Percentiles rank a stretch among this genome's conserved stretches.
Evolutionary conservation across 2,888 invertebrate genomes (phyloP).

Genomic region (Trissoscelio sp.): DNA sequence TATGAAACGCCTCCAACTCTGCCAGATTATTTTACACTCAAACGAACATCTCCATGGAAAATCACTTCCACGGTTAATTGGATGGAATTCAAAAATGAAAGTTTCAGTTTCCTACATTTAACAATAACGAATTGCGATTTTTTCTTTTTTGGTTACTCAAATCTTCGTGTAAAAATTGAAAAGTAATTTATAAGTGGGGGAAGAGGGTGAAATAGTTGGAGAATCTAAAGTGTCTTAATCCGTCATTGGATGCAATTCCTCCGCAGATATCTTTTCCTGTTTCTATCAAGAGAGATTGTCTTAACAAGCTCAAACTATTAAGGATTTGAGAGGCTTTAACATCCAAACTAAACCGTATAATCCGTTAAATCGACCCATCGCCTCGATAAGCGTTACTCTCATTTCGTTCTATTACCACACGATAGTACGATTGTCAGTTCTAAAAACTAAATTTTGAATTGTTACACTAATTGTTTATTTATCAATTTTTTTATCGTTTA

Average conservation of each 20-base stretch:
- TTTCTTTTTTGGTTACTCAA: not conserved
- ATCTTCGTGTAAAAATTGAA: not conserved
- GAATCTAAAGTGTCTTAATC: constrained; percentile 36
- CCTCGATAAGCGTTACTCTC: constrained; percentile 45
- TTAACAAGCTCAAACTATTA: constrained; percentile 56
- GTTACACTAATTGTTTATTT: too few species aligned
- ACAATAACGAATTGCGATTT: not conserved
- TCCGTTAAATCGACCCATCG: constrained; percentile 55
- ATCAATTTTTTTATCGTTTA: too few species aligned
- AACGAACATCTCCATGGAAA: constrained; percentile 23
- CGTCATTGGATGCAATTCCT: constrained; percentile 22
- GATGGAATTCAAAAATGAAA: constrained; percentile 10
- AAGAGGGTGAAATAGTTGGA: not conserved
- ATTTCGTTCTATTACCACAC: constrained; percentile 50
- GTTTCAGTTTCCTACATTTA: not conserved
- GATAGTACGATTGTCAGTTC: constrained; percentile 11
- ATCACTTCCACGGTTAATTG: constrained; percentile 38
- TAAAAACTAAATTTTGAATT: too few species aligned
- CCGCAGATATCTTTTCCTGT: constrained; percentile 29
- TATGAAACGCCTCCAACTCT: constrained; percentile 25
- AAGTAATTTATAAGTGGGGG: not conserved
- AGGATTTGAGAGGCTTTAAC: constrained; percentile 51
- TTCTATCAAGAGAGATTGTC: constrained; percentile 37
- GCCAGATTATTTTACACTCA: constrained; percentile 21
- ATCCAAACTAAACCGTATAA: constrained; percentile 56